Conservation (phyloP, 1,140 invertebrate species). For the Drosophila oshimai region DNA sequence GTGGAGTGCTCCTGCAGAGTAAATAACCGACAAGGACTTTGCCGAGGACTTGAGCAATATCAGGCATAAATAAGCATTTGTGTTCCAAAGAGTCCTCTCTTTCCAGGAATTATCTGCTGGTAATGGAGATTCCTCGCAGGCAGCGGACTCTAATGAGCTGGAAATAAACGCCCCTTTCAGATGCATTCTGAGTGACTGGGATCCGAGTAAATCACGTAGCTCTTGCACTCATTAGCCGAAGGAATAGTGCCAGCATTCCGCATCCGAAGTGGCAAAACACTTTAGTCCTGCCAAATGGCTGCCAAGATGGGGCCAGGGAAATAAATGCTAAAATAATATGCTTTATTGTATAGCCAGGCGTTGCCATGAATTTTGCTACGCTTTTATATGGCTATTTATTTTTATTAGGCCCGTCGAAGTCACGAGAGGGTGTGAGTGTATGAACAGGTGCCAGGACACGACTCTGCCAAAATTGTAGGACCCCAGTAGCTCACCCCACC, state of each 20-base stretch:
- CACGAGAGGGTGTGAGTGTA: not conserved
- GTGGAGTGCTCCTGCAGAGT: constrained; percentile 50
- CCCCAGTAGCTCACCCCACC: not conserved
- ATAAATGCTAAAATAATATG: constrained; percentile 71
- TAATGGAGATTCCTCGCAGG: constrained; percentile 35
- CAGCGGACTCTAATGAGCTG: constrained; percentile 36
- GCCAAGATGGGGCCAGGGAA: constrained; percentile 41
- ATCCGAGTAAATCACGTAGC: constrained; percentile 55
- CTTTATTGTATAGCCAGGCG: constrained; percentile 56
- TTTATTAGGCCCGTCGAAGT: constrained; percentile 40
- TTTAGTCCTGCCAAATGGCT: constrained; percentile 53
- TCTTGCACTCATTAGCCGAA: constrained; percentile 37
- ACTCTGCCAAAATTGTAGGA: constrained; percentile 10
- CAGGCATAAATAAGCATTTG: constrained; percentile 51
- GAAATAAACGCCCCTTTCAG: constrained; percentile 17
- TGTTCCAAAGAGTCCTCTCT: constrained; percentile 3
- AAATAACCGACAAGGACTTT: constrained; percentile 64
- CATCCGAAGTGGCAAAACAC: constrained; percentile 38
- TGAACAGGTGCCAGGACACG: constrained; percentile 32
- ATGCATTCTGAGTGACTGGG: constrained; percentile 22
- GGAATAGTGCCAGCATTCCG: constrained; percentile 20
- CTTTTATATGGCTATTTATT: constrained; percentile 59
- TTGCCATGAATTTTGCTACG: constrained; percentile 60
- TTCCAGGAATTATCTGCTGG: constrained; percentile 23
- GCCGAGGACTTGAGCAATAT: constrained; percentile 44